phyloP scores from a whole-genome alignment of 1,140 invertebrate genomes.

The Diorhabda elongata region DNA sequence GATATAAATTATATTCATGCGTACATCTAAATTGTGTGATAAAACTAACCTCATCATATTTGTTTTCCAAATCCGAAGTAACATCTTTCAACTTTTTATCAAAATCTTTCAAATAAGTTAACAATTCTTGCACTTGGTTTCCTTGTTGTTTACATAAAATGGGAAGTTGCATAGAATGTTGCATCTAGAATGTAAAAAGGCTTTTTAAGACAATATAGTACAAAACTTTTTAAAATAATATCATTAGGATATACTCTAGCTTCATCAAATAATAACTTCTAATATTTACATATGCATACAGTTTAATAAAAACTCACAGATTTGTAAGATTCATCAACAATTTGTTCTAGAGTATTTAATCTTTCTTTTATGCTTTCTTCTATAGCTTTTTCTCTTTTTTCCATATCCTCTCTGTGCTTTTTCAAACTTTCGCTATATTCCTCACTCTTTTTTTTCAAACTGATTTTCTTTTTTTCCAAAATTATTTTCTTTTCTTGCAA shows the following conservation, averaged over 20 bases:
- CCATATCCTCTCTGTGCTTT: too few species aligned
- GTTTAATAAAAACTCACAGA: constrained; percentile 3
- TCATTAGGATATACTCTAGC: too few species aligned
- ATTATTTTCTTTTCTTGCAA: too few species aligned
- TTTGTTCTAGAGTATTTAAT: background rate
- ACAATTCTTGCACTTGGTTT: background rate
- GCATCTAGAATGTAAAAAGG: constrained; percentile 4
- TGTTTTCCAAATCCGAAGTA: background rate
- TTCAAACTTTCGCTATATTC: too few species aligned
- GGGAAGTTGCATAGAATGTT: constrained; percentile 1
- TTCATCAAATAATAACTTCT: too few species aligned
- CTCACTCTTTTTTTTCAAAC: too few species aligned
- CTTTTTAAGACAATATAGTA: too few species aligned
- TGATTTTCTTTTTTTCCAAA: too few species aligned
- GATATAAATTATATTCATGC: too few species aligned
- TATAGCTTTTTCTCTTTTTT: background rate
- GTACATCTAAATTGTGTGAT: background rate
- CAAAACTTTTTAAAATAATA: too few species aligned
- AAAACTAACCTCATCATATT: constrained; percentile 7
- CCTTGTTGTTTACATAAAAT: constrained; percentile 1
- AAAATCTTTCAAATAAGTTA: background rate
- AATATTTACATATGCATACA: too few species aligned
- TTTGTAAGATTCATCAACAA: background rate
- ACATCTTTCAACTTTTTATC: constrained; percentile 1
- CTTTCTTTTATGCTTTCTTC: background rate